Evolutionary conservation across 2,888 invertebrate species (phyloP), one percentile per base, ranked within the genome.

Genomic region (Acrocera orbiculus): DNA sequence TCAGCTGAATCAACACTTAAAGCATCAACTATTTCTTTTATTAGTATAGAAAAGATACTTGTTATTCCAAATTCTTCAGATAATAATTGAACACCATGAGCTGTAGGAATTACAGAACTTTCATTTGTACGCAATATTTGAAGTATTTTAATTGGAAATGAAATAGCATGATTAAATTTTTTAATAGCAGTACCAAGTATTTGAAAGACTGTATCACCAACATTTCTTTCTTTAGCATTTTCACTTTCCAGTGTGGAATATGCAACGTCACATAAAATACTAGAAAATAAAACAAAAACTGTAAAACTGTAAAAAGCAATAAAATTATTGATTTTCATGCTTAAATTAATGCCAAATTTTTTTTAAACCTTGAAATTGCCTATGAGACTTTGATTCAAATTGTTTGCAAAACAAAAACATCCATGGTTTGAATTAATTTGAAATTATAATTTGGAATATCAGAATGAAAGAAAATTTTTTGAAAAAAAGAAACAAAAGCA

Each of bases 101-200:
- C 59, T 13, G 57, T 51, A 0, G 58, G 47, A 0, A 45, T 32
- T 1, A 54, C 44, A 1, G 60, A 47, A 30, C 52, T 53, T 35
- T 61, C 61, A 17, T 33, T 25, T 14, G 50, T 52, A 4, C 56
- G 48, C 3, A 61, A 36, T 11, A 70, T 68, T 62, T 70, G 70
- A 16, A 71, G 71, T 36, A 81, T 65, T 48, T 76, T 74, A 5
- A 79, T 70, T 2, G 79, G 69, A 52, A 81, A 83, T 19, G 74
- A 70, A 27, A 77, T 68, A 1, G 80, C 80, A 59, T 90, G 85
- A 51, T 81, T 83, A 53, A 85, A 86, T 32, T 70, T 73, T 53
- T 81, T 85, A 14, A 89, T 73, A 27, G 87, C 66, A 3, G 72
- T 67, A 10, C 85, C 87, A 37, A 92, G 63, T 24, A 89, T 70